Evolutionary conservation across 1,140 invertebrate species (phyloP).

Genomic region (Drosophila azteca): DNA sequence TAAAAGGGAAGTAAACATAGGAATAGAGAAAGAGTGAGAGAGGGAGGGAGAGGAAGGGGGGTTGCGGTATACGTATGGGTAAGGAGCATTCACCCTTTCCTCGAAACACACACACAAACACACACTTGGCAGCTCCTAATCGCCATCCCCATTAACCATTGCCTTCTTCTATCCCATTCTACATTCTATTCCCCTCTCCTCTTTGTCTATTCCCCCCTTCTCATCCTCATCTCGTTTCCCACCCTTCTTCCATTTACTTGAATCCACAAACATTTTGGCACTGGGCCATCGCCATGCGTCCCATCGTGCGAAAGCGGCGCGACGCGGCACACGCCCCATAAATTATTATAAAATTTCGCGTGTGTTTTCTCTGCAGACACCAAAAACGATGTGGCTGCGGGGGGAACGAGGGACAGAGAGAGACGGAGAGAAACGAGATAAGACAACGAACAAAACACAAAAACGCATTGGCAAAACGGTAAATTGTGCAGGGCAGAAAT

Average conservation of each 20-base stretch:
- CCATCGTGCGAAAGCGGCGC: constrained; percentile 41
- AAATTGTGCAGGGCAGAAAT: constrained; percentile 59
- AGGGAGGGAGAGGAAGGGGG: neutral
- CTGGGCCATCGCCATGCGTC: constrained; percentile 45
- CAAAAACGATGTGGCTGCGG: neutral
- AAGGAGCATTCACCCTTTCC: too few relatives aligned
- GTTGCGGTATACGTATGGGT: too few relatives aligned
- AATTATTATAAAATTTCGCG: constrained; percentile 65
- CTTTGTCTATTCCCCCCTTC: neutral
- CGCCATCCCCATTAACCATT: neutral
- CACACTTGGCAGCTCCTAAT: too few relatives aligned
- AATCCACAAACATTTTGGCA: constrained; percentile 59
- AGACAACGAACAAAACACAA: constrained; percentile 13
- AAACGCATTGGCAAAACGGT: constrained; percentile 64
- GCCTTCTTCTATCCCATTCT: too few relatives aligned
- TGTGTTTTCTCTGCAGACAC: constrained; percentile 46
- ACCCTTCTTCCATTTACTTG: constrained; percentile 5
- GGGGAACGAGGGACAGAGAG: constrained; percentile 2
- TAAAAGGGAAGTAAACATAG: constrained; percentile 60
- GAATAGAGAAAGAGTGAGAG: constrained; percentile 19
- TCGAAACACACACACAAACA: too few relatives aligned
- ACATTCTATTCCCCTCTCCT: neutral
- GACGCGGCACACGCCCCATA: constrained; percentile 67
- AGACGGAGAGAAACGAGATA: constrained; percentile 3
- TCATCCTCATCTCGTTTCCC: neutral